phyloP scores from a whole-genome alignment of 2,888 invertebrate genomes.

The Aleiodes testaceus region DNA sequence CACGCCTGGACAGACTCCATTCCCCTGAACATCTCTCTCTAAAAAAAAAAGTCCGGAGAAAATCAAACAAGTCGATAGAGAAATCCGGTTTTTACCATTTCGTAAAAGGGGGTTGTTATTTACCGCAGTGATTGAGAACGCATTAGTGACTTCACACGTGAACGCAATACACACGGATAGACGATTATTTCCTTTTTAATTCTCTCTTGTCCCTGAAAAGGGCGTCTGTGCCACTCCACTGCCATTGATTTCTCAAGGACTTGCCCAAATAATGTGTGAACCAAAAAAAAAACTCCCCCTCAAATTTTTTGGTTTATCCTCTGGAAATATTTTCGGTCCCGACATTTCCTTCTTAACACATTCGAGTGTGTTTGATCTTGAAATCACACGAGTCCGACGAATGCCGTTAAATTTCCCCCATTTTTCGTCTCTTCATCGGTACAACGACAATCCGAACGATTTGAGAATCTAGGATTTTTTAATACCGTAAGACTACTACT shows the following conservation, averaged over 20 bases:
- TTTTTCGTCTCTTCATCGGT: conserved; percentile 34
- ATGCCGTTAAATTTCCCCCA: conserved; percentile 60
- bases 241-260: conserved; percentile 60
- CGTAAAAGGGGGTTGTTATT: conserved; percentile 51
- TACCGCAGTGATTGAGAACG: conserved; percentile 52
- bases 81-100: conserved; percentile 1
- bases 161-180: neutral
- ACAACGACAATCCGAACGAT: conserved; percentile 42
- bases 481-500: too few species aligned
- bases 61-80: conserved; percentile 53
- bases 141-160: conserved; percentile 50
- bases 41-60: conserved; percentile 35
- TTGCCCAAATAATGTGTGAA: conserved; percentile 60
- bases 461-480: conserved; percentile 26
- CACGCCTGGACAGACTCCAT: conserved; percentile 16
- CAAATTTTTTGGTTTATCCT: neutral
- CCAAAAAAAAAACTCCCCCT: conserved; percentile 42
- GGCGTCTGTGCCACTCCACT: conserved; percentile 49
- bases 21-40: neutral
- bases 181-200: neutral
- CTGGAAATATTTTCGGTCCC: neutral
- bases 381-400: conserved; percentile 59
- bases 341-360: conserved; percentile 59
- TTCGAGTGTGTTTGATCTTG: conserved; percentile 65
- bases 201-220: conserved; percentile 5